Evolutionary conservation across 2,888 invertebrate genomes (phyloP), one percentile per base, ranked within the genome.

Genomic region (Steromphala cineraria): DNA sequence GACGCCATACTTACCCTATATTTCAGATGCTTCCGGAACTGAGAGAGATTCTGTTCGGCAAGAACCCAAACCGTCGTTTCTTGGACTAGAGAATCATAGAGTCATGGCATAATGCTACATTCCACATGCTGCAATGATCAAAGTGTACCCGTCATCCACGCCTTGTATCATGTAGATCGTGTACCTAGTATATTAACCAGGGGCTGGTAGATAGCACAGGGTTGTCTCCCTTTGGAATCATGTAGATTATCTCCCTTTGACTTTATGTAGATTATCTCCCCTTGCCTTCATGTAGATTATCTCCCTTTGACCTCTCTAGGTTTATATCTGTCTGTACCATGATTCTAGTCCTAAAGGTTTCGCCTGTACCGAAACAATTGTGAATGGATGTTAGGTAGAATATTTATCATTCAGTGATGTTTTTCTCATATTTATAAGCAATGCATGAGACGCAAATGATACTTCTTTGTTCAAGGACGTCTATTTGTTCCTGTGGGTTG

Each of bases 21-120:
- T 92, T 93, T n/a, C 90, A 94, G 94, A 95, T 99, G 94, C 94
- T 99, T 90, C 99, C 99, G 19, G 97, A 98, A 94, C 96, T 99
- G 90, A 97, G 99, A 95, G 96, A 96, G 79, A 97, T 98, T 80
- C 95, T 99, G 88, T 99, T 99, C 94, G 99, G 99, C 67, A 96
- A 96, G 92, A 99, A 99, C 94, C 96, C 96, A 85, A 99, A 98
- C 95, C 96, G 99, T 93, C 98, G 96, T 95, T 99, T 99, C 95
- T 96, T 96, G 90, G 98, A 98, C 94, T 98, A 98, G 96, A 62
- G 3, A 62, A 46, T 46, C 46, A 46, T 10, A 7, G 28, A 62
- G 10, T 24, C 28, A 36, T 28, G 15, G 62, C 24, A 62, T 62
- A 24, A 28, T 46, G 46, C 62, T 28, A 62, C 62, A 62, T 62